Conservation (phyloP, 2,113 vertebrate genomes). For the Galbula dea region DNA sequence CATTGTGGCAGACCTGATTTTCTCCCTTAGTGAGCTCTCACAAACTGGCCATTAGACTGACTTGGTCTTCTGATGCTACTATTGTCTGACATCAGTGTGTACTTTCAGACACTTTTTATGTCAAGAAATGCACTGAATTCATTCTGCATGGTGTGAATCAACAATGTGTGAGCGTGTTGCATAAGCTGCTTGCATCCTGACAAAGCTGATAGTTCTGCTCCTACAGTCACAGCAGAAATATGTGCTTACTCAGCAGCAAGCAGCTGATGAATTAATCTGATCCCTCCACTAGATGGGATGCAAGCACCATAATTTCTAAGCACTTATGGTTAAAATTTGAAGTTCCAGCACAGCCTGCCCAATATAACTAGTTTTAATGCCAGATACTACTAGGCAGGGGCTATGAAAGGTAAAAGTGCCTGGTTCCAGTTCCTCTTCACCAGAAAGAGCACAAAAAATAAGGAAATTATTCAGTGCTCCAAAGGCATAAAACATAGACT, state of each 20-base stretch:
- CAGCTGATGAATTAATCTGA: conserved; percentile 52
- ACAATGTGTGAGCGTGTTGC: neutral
- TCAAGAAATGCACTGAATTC: neutral
- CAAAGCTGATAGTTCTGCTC: neutral
- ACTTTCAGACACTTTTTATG: neutral
- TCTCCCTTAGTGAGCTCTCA: neutral
- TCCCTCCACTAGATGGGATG: conserved; percentile 64
- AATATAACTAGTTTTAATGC: neutral
- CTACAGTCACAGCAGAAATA: neutral
- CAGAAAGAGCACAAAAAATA: conserved; percentile 18
- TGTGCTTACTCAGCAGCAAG: conserved; percentile 14
- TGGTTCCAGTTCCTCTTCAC: neutral
- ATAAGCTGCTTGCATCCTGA: neutral
- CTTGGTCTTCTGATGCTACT: neutral
- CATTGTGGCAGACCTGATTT: neutral
- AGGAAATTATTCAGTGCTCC: neutral
- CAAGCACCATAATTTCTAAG: conserved; percentile 43
- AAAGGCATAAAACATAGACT: neutral
- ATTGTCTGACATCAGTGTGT: neutral
- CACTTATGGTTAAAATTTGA: neutral
- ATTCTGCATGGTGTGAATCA: neutral
- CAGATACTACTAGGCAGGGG: neutral
- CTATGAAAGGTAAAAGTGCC: neutral
- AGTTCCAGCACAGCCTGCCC: neutral
- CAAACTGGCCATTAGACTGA: neutral